Base-by-base conservation (phyloP, 2,797 vertebrate species). In the Microctenopoma stevenorrisi region DNA sequence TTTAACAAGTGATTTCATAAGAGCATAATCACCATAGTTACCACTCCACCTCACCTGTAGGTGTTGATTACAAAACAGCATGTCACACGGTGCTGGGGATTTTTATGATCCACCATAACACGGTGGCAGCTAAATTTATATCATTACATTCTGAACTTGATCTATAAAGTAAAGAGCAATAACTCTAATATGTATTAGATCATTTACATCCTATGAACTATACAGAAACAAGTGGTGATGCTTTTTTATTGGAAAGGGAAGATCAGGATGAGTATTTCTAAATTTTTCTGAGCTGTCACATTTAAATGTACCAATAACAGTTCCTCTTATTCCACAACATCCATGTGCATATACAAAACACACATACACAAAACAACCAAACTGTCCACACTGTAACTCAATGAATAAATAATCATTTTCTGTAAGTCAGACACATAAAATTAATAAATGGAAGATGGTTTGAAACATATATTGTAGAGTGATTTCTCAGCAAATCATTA, bases 1-100 rank as follows among this genome's bases (percentile, higher is more conserved):
- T 76, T 68, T 61, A 72, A 26, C 28, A 54, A 68, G 44, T 64
- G 14, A 67, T 74, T 79, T 83, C 47, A 65, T 48, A 71, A 68
- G 47, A 73, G 60, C 51, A 67, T 74, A 70, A 82, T 88, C 50
- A 69, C 51, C 48, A 68, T 58, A 67, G 33, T 64, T 65, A 64
- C 64, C 7, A 28, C 18, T 48, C 5, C 26, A 53, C 5, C 61
- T 67, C 49, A 64, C 64, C 58, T 63, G 63, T 49, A 70, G 61
- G 51, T 62, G 67, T 64, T 3, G 3, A 70, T 69, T 53, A 56
- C 35, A 26, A 65, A 74, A 65, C 58, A 57, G 64, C 37, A 30
- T 60, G 30, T 72, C 4, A 49, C 33, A 51, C 28, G 25, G 46
- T 25, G 38, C 22, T 3, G 0, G 8, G 22, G 22, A 38, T 9